Percentiles rank a stretch among this genome's conserved stretches.
Conservation (phyloP, 2,797 vertebrate genomes). For the Typhlichthys eigenmanni region DNA sequence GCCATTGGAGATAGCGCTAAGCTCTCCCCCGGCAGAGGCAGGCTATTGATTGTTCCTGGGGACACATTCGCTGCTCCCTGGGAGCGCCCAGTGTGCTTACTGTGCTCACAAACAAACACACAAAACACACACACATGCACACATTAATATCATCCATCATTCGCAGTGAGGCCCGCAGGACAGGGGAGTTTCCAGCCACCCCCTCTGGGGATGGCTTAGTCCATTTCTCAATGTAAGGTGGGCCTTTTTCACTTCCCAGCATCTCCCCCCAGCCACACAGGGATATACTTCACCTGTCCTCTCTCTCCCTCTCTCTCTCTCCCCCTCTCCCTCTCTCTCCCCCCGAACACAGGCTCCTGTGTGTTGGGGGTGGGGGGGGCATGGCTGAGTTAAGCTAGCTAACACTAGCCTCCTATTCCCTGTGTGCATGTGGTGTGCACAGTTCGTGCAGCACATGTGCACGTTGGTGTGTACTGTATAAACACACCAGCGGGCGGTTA, state of each 20-base stretch:
- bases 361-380: slow-evolving; percentile 20
- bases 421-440: not conserved
- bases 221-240: slow-evolving; percentile 64
- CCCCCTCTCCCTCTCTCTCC: slow-evolving; percentile 20
- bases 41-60: slow-evolving; percentile 65
- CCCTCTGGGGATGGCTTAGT: slow-evolving; percentile 62
- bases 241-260: slow-evolving; percentile 60
- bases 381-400: slow-evolving; percentile 37
- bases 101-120: slow-evolving; percentile 26
- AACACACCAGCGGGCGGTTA: not conserved
- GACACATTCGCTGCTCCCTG: slow-evolving; percentile 56
- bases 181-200: slow-evolving; percentile 47
- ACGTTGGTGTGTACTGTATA: no score
- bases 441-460: not conserved
- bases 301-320: slow-evolving; percentile 20
- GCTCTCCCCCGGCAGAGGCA: slow-evolving; percentile 40
- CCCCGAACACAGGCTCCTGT: slow-evolving; percentile 13
- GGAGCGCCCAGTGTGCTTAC: slow-evolving; percentile 31
- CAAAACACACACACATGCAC: slow-evolving; percentile 16
- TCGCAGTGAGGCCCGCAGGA: slow-evolving; percentile 49
- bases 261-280: slow-evolving; percentile 66
- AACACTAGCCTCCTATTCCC: not conserved
- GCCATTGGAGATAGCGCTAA: slow-evolving; percentile 38
- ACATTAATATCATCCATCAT: slow-evolving; percentile 71
- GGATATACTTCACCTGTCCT: slow-evolving; percentile 73